A percentile compares a stretch with the other conserved stretches of the same genome.
phyloP scores from a whole-genome alignment of 2,888 invertebrate genomes.

The Panorpa germanica region DNA sequence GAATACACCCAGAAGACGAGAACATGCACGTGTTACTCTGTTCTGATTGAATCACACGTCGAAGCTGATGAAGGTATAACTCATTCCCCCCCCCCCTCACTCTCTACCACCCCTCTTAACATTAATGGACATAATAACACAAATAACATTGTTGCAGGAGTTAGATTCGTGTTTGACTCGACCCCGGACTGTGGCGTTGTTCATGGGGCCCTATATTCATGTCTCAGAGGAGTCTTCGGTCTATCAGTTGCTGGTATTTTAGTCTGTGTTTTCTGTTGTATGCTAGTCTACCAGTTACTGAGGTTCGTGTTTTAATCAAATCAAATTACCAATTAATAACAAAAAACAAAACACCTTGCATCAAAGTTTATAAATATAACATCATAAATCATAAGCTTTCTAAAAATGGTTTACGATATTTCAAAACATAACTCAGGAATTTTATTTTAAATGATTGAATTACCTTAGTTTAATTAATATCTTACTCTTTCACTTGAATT shows the following conservation, averaged over 20 bases:
- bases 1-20: conserved; percentile 64
- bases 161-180: conserved; percentile 68
- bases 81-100: neutral
- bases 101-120: neutral
- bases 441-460: conserved; percentile 3
- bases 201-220: conserved; percentile 75
- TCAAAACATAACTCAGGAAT: no score
- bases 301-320: conserved; percentile 28
- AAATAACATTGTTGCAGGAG: conserved; percentile 26
- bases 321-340: neutral
- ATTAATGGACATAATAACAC: conserved; percentile 5
- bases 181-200: conserved; percentile 81
- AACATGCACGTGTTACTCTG: conserved; percentile 63
- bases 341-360: no score
- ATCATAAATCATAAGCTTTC: no score
- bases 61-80: conserved; percentile 32
- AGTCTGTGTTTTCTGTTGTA: conserved; percentile 80
- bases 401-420: no score
- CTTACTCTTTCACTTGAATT: no score
- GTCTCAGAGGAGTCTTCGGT: conserved; percentile 77
- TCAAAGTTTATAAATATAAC: no score
- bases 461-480: neutral
- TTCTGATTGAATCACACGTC: conserved; percentile 45
- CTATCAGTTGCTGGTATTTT: conserved; percentile 77
- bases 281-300: conserved; percentile 76